phyloP scores from a whole-genome alignment of 92 coral and sea anemone species.

The Micromussa lordhowensis region DNA sequence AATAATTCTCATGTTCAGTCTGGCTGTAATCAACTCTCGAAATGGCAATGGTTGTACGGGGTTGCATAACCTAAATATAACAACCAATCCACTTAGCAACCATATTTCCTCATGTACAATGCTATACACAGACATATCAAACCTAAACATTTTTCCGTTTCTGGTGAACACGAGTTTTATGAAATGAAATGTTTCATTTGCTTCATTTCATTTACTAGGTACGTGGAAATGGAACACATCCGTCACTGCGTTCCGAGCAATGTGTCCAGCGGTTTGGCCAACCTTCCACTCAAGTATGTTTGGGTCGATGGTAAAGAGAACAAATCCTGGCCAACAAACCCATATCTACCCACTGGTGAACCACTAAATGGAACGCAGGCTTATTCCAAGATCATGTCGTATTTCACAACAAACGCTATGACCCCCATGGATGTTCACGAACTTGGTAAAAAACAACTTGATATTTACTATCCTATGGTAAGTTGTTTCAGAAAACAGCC shows the following conservation, averaged over 20 bases:
- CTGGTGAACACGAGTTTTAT: not conserved
- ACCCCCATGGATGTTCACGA: constrained; percentile 76
- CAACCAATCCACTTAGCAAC: too few relatives aligned
- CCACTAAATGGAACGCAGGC: constrained; percentile 68
- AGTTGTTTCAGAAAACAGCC: not conserved
- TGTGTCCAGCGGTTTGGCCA: constrained; percentile 84
- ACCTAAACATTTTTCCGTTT: too few relatives aligned
- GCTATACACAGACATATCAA: too few relatives aligned
- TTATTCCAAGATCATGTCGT: constrained; percentile 79
- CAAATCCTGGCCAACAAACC: constrained; percentile 70
- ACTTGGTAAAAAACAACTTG: constrained; percentile 71
- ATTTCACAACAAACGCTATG: constrained; percentile 84
- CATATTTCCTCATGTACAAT: too few relatives aligned
- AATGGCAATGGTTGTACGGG: too few relatives aligned
- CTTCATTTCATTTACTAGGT: constrained; percentile 45
- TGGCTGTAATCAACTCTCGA: too few relatives aligned
- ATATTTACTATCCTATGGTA: constrained; percentile 82
- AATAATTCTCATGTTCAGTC: too few relatives aligned
- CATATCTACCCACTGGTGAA: constrained; percentile 85
- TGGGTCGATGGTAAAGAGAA: constrained; percentile 76
- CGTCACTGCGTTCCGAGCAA: constrained; percentile 89
- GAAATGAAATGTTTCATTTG: too few relatives aligned
- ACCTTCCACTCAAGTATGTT: constrained; percentile 81
- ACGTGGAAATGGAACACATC: constrained; percentile 74
- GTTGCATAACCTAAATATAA: too few relatives aligned